Evolutionary conservation across 2,113 vertebrate species (phyloP).

Genomic region (Muntiacus reevesi): DNA sequence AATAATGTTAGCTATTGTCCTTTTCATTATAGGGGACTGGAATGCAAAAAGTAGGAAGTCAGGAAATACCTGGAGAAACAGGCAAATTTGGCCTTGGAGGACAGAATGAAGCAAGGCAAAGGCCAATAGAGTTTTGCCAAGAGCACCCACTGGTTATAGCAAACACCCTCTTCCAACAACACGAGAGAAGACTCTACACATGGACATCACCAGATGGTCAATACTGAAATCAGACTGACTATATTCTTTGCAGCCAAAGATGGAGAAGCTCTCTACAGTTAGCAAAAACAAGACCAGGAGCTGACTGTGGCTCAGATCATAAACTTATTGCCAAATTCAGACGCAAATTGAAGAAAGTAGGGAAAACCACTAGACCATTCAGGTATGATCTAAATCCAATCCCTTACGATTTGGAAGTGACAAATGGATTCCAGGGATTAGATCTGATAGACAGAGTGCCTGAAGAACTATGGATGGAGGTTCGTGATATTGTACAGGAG

Average conservation of each 20-base stretch:
- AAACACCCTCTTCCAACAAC: background rate
- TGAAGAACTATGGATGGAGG: background rate
- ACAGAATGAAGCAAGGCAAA: background rate
- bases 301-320: background rate
- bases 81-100: background rate
- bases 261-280: background rate
- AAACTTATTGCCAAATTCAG: background rate
- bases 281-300: background rate
- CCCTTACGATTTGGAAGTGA: background rate
- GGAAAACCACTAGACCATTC: background rate
- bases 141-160: background rate
- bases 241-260: background rate
- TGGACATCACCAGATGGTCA: background rate
- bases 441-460: background rate
- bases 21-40: background rate
- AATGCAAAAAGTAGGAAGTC: background rate
- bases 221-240: background rate
- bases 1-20: background rate
- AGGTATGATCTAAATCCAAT: background rate
- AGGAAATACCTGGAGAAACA: background rate
- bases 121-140: background rate
- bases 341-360: background rate
- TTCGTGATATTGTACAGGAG: background rate
- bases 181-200: background rate
- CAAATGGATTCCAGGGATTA: background rate